phyloP scores from a whole-genome alignment of 2,797 vertebrate genomes.

The Melanotaenia maccullochi region DNA sequence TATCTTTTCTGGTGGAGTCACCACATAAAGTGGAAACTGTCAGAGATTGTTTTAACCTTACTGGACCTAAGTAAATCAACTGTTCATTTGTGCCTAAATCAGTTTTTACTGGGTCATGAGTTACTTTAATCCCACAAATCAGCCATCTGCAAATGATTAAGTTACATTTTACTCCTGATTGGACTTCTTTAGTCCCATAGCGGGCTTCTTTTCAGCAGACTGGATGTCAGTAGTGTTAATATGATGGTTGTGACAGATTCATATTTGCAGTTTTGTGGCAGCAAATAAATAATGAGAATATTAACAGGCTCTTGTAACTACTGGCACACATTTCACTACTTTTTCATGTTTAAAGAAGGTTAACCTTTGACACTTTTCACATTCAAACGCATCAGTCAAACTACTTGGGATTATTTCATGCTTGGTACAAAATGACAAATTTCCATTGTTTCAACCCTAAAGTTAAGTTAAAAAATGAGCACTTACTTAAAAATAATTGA shows the following conservation, averaged over 20 bases:
- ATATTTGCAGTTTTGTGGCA: background rate
- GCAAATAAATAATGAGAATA: conserved; percentile 1
- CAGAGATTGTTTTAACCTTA: background rate
- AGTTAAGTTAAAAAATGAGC: background rate
- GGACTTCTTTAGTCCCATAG: background rate
- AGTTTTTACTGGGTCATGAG: background rate
- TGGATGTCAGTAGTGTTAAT: background rate
- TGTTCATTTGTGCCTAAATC: background rate
- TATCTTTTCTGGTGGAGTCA: conserved; percentile 15
- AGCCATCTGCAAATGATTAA: background rate
- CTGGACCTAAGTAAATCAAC: conserved; percentile 1
- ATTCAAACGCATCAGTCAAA: too few species aligned
- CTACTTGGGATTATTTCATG: conserved; percentile 1
- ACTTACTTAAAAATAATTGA: background rate
- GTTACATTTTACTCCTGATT: background rate
- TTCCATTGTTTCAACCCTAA: background rate
- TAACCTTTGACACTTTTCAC: background rate
- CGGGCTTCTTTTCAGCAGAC: background rate
- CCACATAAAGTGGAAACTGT: background rate
- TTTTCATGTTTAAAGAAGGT: background rate
- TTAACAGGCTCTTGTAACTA: background rate
- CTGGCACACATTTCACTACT: background rate
- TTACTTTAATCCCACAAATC: background rate
- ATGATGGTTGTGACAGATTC: background rate
- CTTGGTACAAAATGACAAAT: background rate